Percentiles rank a stretch among this genome's conserved stretches.
Evolutionary conservation across 1,140 invertebrate species (phyloP).

Genomic region (Zaprionus gabonicus): DNA sequence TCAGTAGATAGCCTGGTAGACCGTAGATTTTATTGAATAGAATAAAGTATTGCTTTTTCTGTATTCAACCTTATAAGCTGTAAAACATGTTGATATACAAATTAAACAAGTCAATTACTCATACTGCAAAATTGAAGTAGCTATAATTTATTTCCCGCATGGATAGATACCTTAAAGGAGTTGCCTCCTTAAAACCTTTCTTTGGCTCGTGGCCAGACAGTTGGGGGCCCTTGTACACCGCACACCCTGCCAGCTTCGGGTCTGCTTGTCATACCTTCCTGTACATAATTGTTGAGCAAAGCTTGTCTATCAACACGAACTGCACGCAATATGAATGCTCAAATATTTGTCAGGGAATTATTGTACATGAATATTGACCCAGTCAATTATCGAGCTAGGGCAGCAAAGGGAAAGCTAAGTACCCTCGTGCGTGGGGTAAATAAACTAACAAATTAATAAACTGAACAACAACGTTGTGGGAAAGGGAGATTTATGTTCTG

Average conservation of each 20-base stretch:
- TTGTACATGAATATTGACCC: not conserved
- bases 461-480: not conserved
- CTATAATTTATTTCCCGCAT: too few species aligned
- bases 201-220: too few species aligned
- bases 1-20: too few species aligned
- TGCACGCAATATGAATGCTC: conserved; percentile 1
- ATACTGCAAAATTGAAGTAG: too few species aligned
- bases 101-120: too few species aligned
- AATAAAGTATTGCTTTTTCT: too few species aligned
- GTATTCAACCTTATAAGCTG: too few species aligned
- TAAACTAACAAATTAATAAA: not conserved
- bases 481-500: not conserved
- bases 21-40: too few species aligned
- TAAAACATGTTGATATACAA: too few species aligned
- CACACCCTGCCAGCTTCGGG: not conserved
- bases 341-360: not conserved
- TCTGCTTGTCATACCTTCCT: not conserved
- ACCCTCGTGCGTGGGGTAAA: not conserved
- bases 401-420: not conserved
- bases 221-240: too few species aligned
- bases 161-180: too few species aligned
- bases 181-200: too few species aligned
- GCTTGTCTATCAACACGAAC: not conserved
- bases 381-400: not conserved
- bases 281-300: not conserved